Evolutionary conservation across 2,797 vertebrate species (phyloP), one percentile per base, ranked within the genome.

Genomic region (Perdix hodgsoniae): DNA sequence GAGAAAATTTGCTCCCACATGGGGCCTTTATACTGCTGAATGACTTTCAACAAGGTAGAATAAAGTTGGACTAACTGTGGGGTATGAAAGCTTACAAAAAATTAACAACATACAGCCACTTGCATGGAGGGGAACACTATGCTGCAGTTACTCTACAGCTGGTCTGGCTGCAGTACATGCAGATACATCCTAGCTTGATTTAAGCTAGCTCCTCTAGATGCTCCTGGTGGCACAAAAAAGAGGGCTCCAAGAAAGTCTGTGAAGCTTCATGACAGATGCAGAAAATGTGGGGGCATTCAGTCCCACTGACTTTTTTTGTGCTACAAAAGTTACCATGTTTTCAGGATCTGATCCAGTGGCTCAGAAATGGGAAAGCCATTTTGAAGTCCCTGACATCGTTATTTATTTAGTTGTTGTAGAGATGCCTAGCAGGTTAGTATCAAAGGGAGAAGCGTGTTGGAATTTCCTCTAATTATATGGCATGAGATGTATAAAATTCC

Each of bases 81-180:
- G 37, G 29, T 45, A 42, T 61, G 23, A 29, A 76, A 77, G 19
- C 22, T 91, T 67, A 74, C 1, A 2, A 82, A 79, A 91, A 83
- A 72, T 52, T 52, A 42, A 63, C 16, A 33, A 16, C 8, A 8
- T 6, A 14, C 44, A 78, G 35, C 56, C 8, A 11, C 47, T 89
- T 77, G 47, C n/a, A 57, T 74, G 57, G 72, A 49, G 85, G 11
- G 61, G 42, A 40, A 67, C 57, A 77, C 37, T 49, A 76, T 27
- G 37, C 82, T 88, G 93, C 88, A 86, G 78, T 65, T 52, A 40
- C 21, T 81, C 86, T 86, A 83, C 86, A 84, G 86, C 33, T 67
- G 67, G 76, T 33, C 60, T 74, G 82, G 54, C 65, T 89, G 89
- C 69, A 89, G 61, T 26, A 37, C 11, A 33, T 1, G 4, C 72